Evolutionary conservation across 2,113 vertebrate genomes (phyloP).

Genomic region (Apistogramma diplotaenia): DNA sequence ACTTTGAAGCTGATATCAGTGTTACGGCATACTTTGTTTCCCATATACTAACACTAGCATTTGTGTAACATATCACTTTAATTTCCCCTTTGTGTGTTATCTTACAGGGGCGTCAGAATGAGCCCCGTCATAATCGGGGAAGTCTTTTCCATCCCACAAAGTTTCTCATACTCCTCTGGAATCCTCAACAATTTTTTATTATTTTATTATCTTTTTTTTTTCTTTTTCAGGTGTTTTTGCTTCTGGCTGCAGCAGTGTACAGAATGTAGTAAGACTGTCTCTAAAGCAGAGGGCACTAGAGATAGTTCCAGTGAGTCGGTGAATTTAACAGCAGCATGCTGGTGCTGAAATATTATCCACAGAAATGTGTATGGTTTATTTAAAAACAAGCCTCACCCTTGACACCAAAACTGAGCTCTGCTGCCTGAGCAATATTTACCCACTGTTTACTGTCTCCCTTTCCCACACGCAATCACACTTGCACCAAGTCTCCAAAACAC

Average conservation of each 20-base stretch:
- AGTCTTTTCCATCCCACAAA: neutral
- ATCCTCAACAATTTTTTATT: no score
- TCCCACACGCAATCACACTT: neutral
- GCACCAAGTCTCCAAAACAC: neutral
- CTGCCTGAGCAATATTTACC: neutral
- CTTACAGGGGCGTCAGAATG: neutral
- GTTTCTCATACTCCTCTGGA: neutral
- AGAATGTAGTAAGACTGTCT: slow-evolving; percentile 1
- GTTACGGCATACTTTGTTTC: neutral
- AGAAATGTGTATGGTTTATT: neutral
- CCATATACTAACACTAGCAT: neutral
- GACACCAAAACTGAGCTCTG: neutral
- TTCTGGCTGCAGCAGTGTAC: slow-evolving; percentile 19
- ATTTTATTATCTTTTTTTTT: neutral
- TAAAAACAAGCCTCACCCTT: neutral
- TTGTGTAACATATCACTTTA: neutral
- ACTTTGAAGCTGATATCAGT: no score
- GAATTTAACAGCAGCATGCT: neutral
- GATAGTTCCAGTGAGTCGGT: neutral
- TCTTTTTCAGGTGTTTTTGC: neutral
- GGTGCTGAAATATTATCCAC: neutral
- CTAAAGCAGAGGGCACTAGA: slow-evolving; percentile 27
- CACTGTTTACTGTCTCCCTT: neutral
- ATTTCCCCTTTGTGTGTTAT: neutral
- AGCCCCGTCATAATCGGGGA: neutral